Percentiles rank a stretch among this genome's conserved stretches.
phyloP scores from a whole-genome alignment of 2,888 invertebrate genomes.

The Masnerella sp. region DNA sequence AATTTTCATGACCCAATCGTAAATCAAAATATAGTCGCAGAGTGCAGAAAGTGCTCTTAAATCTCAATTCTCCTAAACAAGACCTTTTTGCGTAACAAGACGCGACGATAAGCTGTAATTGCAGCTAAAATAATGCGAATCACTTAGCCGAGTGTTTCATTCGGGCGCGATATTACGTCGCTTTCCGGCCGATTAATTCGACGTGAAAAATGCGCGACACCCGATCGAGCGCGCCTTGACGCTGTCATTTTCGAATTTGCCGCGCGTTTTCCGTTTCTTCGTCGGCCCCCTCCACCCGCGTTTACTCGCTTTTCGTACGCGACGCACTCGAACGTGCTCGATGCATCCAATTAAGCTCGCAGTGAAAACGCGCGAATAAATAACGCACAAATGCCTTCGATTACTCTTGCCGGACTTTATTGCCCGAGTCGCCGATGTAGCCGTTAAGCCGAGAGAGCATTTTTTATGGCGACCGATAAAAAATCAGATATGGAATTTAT shows the following conservation, averaged over 20 bases:
- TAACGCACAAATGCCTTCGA: constrained; percentile 27
- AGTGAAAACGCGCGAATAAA: constrained; percentile 11
- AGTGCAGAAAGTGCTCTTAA: too few species aligned
- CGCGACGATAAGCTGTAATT: too few species aligned
- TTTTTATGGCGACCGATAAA: constrained; percentile 13
- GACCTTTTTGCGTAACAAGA: too few species aligned
- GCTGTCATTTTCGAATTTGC: constrained; percentile 7
- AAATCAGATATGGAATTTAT: too few species aligned
- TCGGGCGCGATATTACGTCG: constrained; percentile 10
- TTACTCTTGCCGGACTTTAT: constrained; percentile 13
- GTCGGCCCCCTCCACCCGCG: not conserved
- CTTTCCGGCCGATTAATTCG: constrained; percentile 16
- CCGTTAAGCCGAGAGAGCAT: constrained; percentile 7
- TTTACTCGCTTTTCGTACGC: too few species aligned
- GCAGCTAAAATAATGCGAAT: constrained; percentile 6
- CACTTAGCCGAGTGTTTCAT: constrained; percentile 4
- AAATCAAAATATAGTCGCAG: too few species aligned
- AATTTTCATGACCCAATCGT: too few species aligned
- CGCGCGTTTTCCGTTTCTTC: not conserved
- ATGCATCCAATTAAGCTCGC: constrained; percentile 31
- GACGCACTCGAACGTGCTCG: constrained; percentile 19
- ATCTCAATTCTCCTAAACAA: too few species aligned
- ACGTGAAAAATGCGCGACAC: constrained; percentile 15
- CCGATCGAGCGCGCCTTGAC: not conserved
- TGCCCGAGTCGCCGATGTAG: constrained; percentile 2